Evolutionary conservation across 2,113 vertebrate genomes (phyloP).

Genomic region (Sialia sialis): DNA sequence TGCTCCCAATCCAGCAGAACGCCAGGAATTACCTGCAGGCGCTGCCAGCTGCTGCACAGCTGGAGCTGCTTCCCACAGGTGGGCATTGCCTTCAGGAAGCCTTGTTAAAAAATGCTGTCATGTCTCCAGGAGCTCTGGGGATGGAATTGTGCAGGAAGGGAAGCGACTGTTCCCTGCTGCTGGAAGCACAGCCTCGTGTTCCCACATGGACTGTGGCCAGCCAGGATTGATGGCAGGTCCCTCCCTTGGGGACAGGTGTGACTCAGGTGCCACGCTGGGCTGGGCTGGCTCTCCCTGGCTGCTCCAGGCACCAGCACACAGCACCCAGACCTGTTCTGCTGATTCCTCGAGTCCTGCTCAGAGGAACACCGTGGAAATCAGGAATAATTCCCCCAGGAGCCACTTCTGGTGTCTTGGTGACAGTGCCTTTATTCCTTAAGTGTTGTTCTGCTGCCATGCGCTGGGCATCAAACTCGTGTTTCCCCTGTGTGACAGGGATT

Average conservation of each 20-base stretch:
- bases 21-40: not conserved
- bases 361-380: accelerated
- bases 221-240: not conserved
- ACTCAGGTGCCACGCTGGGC: not conserved
- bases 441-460: not conserved
- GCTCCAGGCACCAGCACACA: not conserved
- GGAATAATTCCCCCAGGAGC: not conserved
- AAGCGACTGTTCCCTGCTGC: accelerated
- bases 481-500: not conserved
- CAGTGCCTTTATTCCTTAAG: not conserved
- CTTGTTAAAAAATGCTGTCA: accelerated
- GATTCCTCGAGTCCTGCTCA: not conserved
- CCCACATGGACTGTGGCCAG: accelerated
- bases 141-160: accelerated
- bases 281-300: not conserved
- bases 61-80: accelerated
- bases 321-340: not conserved
- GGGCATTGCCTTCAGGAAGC: not conserved
- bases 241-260: not conserved
- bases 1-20: accelerated
- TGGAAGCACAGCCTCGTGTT: not conserved
- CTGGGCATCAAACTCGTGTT: accelerated
- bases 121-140: not conserved
- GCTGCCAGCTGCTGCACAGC: not conserved
- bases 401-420: not conserved